Base-by-base conservation (phyloP, 2,888 invertebrate genomes). In the Pristionchus japonicus region DNA sequence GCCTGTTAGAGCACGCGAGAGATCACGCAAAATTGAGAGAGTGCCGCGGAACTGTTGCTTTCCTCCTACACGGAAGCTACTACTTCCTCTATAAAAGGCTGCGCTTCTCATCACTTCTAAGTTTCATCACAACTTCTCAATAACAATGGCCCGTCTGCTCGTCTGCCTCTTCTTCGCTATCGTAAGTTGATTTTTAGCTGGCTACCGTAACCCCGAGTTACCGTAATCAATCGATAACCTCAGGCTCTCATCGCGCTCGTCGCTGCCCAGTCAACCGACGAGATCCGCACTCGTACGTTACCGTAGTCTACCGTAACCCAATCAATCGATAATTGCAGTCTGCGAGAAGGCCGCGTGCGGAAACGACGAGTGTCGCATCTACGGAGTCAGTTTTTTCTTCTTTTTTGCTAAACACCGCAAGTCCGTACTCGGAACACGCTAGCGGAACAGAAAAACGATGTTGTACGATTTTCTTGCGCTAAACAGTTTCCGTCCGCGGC, bases 341-440 rank as follows among this genome's bases (percentile, higher is more conserved):
- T 85, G 85, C 85, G 64, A 64, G n/a, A 64, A 64, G 85, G 85
- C 85, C 27, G 85, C 85, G 17, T 85, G 85, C 31, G 85, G 85
- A 43, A 85, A 64, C 27, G 85, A 85, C 43, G 85, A 85, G 43
- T 85, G 85, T 43, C 61, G 85, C 61, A 85, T 85, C 64, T 85
- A 85, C 11, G 61, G 61, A 40, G 85, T 64, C 17, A 85, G 85
- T 47, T 77, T 74, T 70, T 27, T 27, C 9, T 27, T 77, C 27
- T 77, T 43, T 77, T n/a, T 77, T 23, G n/a, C 77, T 77, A 77
- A 77, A 1, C 43, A 74, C 23, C 31, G 27, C 64, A 34, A 67
- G 67, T 67, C 67, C 70, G 37, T 34, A 70, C 23, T 70, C 37
- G 20, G 70, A 37, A 27, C 37, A 37, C 6, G 23, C 70, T 70